phyloP scores from a whole-genome alignment of 2,113 vertebrate species.

The Nesoenas mayeri region DNA sequence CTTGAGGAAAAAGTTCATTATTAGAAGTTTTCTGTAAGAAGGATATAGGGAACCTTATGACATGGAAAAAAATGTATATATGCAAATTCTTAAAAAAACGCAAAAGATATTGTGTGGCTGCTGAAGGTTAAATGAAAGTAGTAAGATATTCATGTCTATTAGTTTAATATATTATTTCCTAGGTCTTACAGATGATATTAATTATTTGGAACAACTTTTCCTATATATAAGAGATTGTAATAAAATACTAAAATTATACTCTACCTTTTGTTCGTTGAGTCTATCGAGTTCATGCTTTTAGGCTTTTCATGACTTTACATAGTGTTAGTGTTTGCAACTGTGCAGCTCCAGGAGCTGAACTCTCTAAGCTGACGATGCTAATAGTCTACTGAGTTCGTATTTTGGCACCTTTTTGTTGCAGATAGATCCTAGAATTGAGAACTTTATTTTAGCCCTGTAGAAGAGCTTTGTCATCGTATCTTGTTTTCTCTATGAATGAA shows the following conservation, averaged over 20 bases:
- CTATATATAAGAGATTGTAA: not conserved
- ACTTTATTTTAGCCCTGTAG: not conserved
- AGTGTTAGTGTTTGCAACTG: not conserved
- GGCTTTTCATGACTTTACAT: not conserved
- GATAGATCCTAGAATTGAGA: not conserved
- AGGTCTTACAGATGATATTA: not conserved
- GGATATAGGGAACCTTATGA: not conserved
- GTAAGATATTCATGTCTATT: not conserved
- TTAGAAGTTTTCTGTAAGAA: not conserved
- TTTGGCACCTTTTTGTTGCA: not conserved
- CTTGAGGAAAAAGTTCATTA: not conserved
- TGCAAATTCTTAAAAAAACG: not conserved
- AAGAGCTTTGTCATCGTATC: not conserved
- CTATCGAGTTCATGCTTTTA: not conserved
- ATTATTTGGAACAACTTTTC: not conserved
- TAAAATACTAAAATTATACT: not conserved
- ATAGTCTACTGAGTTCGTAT: not conserved
- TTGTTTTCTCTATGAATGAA: not conserved
- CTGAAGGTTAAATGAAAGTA: not conserved
- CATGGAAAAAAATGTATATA: not conserved
- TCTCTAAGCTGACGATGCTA: fast-evolving
- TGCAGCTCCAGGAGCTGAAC: not conserved
- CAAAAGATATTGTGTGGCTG: not conserved
- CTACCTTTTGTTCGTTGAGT: not conserved
- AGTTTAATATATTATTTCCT: not conserved